These are phyloP conservation scores for Caenorhabditis virilis DNA, from an alignment of 2,888 invertebrate genomes.

Conservation along the genomic window DNA sequence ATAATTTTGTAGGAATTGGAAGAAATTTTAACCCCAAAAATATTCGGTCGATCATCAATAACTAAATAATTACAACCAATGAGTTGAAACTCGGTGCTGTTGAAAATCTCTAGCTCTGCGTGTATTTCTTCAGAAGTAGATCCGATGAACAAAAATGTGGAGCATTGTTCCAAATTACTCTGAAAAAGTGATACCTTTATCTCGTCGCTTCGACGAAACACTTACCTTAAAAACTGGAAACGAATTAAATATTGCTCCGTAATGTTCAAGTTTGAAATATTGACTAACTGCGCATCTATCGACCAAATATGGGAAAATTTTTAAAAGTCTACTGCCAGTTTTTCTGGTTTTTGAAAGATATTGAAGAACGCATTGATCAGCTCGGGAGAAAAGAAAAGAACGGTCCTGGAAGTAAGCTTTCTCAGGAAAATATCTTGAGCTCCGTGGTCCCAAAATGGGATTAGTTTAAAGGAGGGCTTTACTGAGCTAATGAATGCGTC, in stretches of 20 bases:
- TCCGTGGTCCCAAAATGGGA: too few species aligned
- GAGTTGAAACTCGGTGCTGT: neutral
- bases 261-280: conserved; percentile 1
- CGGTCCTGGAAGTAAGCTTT: too few species aligned
- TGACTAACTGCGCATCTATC: neutral
- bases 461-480: too few species aligned
- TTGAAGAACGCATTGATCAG: neutral
- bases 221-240: neutral
- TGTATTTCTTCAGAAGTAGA: neutral
- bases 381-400: neutral
- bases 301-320: neutral
- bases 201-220: neutral
- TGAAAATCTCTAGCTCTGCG: neutral
- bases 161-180: neutral
- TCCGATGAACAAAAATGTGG: neutral
- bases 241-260: neutral
- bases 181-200: neutral
- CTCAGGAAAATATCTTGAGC: too few species aligned
- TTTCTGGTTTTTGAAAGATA: neutral
- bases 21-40: neutral
- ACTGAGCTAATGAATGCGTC: too few species aligned
- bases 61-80: neutral
- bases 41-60: neutral
- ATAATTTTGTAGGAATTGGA: neutral
- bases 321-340: neutral